Conservation (phyloP, 1,140 invertebrate genomes). For the Amyelois transitella region DNA sequence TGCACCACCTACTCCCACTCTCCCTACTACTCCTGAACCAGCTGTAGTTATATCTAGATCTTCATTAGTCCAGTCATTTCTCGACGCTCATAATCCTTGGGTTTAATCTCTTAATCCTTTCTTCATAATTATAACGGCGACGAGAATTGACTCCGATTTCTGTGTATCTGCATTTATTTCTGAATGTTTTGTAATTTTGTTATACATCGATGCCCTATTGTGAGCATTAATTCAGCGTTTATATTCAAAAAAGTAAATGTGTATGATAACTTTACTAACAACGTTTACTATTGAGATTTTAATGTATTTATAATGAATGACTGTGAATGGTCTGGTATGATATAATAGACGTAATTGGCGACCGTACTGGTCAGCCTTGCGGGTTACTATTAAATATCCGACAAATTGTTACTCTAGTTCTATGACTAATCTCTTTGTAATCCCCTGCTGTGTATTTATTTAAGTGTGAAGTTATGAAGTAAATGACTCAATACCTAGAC, state of each 20-base stretch:
- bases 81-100: slow-evolving; percentile 39
- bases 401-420: slow-evolving; percentile 26
- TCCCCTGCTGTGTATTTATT: slow-evolving; percentile 4
- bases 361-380: slow-evolving; percentile 30
- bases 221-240: not conserved
- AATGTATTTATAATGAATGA: slow-evolving; percentile 22
- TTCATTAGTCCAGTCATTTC: slow-evolving; percentile 35
- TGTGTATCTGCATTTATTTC: slow-evolving; percentile 36
- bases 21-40: slow-evolving; percentile 24
- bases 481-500: not conserved
- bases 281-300: not conserved
- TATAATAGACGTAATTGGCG: slow-evolving; percentile 33
- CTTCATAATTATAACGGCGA: not conserved
- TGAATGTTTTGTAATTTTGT: slow-evolving; percentile 1
- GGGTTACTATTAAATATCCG: not conserved
- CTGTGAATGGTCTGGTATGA: slow-evolving; percentile 22
- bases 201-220: not conserved
- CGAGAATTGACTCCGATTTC: slow-evolving; percentile 26
- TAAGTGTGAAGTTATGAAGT: slow-evolving; percentile 3
- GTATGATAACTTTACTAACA: not conserved
- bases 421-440: slow-evolving; percentile 12
- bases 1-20: slow-evolving; percentile 12
- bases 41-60: slow-evolving; percentile 39
- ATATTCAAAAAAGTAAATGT: not conserved
- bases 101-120: slow-evolving; percentile 20